Conservation (phyloP, 2,113 vertebrate species). For the Hydrochoerus hydrochaeris region DNA sequence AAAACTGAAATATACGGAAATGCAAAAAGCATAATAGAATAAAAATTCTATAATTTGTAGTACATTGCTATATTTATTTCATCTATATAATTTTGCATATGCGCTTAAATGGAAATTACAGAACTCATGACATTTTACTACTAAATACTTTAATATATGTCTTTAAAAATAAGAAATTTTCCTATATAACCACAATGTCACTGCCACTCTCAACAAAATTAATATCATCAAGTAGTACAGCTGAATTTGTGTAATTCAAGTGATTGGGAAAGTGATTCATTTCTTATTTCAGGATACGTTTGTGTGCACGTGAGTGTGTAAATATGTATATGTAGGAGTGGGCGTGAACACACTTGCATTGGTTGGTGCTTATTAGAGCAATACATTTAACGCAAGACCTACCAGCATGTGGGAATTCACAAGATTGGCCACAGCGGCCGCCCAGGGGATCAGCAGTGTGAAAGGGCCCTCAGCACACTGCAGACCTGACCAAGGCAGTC, state of each 20-base stretch:
- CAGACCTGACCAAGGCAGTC: neutral
- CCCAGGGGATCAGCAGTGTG: neutral
- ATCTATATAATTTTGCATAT: slow-evolving; percentile 1
- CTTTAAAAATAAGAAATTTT: slow-evolving; percentile 16
- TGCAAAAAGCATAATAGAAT: neutral
- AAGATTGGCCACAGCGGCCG: neutral
- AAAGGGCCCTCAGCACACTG: neutral
- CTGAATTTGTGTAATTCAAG: neutral
- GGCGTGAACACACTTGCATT: neutral
- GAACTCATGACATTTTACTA: slow-evolving; percentile 8
- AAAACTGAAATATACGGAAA: neutral
- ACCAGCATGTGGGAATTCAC: neutral
- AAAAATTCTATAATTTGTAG: slow-evolving; percentile 2
- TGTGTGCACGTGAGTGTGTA: neutral
- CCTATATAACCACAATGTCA: neutral
- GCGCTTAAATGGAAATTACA: slow-evolving; percentile 3
- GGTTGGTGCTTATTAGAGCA: neutral
- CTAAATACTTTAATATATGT: neutral
- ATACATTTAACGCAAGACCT: neutral
- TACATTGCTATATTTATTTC: neutral
- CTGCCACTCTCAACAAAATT: neutral
- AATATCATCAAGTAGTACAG: neutral
- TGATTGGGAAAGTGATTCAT: neutral
- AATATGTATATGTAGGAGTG: neutral
- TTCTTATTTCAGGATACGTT: neutral